Percentiles rank a stretch among this genome's conserved stretches.
phyloP scores from a whole-genome alignment of 2,888 invertebrate genomes.

The Philopedon plagiatum region DNA sequence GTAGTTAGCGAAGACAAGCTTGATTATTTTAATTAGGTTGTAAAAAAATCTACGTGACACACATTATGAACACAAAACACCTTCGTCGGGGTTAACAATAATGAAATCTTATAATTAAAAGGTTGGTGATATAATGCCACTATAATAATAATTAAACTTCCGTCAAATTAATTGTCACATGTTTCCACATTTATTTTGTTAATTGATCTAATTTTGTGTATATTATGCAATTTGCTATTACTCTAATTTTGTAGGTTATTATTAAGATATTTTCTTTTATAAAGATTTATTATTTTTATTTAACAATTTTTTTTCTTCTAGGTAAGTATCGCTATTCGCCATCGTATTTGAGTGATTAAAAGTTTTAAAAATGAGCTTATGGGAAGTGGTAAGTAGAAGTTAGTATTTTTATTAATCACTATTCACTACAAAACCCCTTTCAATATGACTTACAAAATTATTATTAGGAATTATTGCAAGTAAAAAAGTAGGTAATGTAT shows the following conservation, averaged over 20 bases:
- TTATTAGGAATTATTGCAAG: no score
- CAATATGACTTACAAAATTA: no score
- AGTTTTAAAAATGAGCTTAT: no score
- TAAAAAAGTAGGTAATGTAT: no score
- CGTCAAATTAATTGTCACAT: slow-evolving; percentile 1
- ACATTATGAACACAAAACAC: slow-evolving; percentile 21
- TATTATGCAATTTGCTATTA: background rate
- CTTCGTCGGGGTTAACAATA: slow-evolving; percentile 35
- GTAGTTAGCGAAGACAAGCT: background rate
- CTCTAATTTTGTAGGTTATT: background rate
- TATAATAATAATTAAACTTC: slow-evolving; percentile 34
- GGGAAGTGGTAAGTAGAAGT: no score
- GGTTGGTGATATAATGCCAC: slow-evolving; percentile 17
- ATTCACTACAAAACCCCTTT: no score
- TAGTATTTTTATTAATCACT: no score
- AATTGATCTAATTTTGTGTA: background rate
- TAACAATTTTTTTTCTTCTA: no score
- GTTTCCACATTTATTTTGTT: background rate
- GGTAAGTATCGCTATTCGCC: no score
- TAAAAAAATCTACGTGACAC: slow-evolving; percentile 22
- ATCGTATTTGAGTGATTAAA: no score
- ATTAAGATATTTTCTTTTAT: background rate
- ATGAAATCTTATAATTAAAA: slow-evolving; percentile 23
- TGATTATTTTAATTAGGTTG: slow-evolving; percentile 23
- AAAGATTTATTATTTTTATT: no score